These are phyloP conservation scores for Alosa alosa DNA, from an alignment of 2,113 vertebrate species.

Conservation along the genomic window DNA sequence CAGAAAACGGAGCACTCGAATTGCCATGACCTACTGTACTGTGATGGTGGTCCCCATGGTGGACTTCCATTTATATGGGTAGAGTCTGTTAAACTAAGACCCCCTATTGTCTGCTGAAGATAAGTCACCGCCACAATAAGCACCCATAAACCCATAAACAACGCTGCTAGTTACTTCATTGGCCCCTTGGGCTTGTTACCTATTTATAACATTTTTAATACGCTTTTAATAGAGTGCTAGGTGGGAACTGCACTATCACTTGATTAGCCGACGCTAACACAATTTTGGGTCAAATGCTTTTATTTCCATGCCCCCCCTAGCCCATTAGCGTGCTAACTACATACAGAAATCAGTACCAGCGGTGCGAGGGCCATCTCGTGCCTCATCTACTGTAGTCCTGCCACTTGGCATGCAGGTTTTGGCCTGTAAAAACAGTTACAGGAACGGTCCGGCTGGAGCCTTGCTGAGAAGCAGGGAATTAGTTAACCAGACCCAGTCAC, in stretches of 20 bases:
- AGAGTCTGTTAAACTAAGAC: not conserved
- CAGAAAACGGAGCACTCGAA: not conserved
- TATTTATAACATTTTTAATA: not conserved
- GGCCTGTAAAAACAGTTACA: not conserved
- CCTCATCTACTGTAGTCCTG: not conserved
- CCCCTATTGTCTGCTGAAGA: constrained; percentile 8
- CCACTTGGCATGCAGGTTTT: not conserved
- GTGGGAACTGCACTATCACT: not conserved
- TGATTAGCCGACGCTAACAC: constrained; percentile 1
- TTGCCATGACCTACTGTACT: not conserved
- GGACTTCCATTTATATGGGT: not conserved
- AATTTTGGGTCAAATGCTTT: not conserved
- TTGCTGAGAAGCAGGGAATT: constrained; percentile 1
- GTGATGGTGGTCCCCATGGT: not conserved
- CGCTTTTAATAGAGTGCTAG: not conserved
- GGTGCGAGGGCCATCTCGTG: not conserved
- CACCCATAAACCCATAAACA: constrained; percentile 1
- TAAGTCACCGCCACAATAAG: not conserved
- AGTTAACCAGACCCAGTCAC: constrained; percentile 1
- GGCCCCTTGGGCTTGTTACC: constrained; percentile 6
- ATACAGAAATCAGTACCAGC: not conserved
- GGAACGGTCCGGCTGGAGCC: not conserved
- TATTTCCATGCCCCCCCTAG: not conserved
- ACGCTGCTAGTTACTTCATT: not conserved
- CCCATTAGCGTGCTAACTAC: constrained; percentile 4